Conservation (phyloP, 2,113 vertebrate species). For the Azemiops feae region DNA sequence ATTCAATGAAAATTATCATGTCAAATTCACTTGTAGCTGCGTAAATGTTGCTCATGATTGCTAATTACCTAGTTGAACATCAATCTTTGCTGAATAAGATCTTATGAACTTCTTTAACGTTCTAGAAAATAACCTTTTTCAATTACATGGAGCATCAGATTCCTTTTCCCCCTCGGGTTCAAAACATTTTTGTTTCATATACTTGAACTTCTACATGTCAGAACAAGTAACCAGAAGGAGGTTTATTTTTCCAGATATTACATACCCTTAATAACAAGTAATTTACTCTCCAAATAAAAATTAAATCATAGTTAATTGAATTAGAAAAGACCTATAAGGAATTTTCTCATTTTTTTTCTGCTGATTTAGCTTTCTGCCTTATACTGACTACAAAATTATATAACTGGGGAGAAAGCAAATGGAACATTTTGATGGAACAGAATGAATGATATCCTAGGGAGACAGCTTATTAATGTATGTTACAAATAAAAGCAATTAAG, state of each 20-base stretch:
- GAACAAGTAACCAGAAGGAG: constrained; percentile 38
- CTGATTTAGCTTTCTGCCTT: constrained; percentile 40
- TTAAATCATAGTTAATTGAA: constrained; percentile 44
- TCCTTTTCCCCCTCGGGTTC: constrained; percentile 24
- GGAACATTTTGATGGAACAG: neutral
- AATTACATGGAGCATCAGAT: neutral
- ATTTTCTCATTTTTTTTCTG: constrained; percentile 54
- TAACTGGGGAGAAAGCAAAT: constrained; percentile 16
- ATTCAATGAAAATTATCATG: neutral
- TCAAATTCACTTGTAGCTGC: neutral
- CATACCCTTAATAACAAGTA: constrained; percentile 56
- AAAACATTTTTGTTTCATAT: constrained; percentile 26
- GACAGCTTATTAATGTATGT: constrained; percentile 12
- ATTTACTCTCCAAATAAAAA: constrained; percentile 47
- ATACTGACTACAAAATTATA: constrained; percentile 28
- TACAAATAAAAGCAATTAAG: neutral
- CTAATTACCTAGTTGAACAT: constrained; percentile 11
- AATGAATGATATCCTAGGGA: neutral
- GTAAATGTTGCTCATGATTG: neutral
- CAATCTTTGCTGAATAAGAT: neutral
- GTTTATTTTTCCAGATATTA: constrained; percentile 43
- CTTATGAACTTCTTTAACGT: constrained; percentile 17
- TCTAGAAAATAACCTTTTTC: neutral
- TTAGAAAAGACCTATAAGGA: constrained; percentile 48
- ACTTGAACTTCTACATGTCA: constrained; percentile 36